A percentile compares a stretch with the other conserved stretches of the same genome.
Evolutionary conservation across 2,113 vertebrate genomes (phyloP).

Genomic region (Polypterus senegalus): DNA sequence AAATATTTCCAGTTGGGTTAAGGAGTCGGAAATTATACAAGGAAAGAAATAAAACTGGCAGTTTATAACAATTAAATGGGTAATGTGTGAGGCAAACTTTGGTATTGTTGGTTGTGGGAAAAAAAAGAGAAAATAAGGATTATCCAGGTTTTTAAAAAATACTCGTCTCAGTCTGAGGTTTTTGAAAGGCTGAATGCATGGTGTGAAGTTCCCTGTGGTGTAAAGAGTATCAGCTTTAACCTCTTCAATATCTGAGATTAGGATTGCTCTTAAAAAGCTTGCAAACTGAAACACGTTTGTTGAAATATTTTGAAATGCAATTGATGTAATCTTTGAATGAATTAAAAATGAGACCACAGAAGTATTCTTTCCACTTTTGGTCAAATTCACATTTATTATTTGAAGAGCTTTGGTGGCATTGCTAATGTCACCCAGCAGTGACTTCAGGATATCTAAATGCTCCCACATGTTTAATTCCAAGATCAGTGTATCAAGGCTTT

Average conservation of each 20-base stretch:
- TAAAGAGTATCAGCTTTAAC: neutral
- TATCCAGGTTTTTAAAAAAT: neutral
- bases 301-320: constrained; percentile 1
- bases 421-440: neutral
- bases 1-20: neutral
- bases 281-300: neutral
- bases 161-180: neutral
- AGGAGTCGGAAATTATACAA: neutral
- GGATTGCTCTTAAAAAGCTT: neutral
- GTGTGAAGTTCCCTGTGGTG: neutral
- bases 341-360: constrained; percentile 1
- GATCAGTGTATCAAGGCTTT: neutral
- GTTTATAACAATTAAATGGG: neutral
- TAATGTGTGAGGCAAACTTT: neutral
- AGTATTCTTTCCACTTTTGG: neutral
- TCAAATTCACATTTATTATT: no score
- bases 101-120: neutral
- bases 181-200: neutral
- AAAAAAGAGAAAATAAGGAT: neutral
- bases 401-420: neutral
- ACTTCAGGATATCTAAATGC: neutral
- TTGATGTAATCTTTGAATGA: neutral
- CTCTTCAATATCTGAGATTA: neutral
- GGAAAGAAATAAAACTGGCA: neutral
- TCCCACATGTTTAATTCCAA: constrained; percentile 6